Conservation (phyloP, 2,888 invertebrate species). For the Spilosoma lubricipeda region DNA sequence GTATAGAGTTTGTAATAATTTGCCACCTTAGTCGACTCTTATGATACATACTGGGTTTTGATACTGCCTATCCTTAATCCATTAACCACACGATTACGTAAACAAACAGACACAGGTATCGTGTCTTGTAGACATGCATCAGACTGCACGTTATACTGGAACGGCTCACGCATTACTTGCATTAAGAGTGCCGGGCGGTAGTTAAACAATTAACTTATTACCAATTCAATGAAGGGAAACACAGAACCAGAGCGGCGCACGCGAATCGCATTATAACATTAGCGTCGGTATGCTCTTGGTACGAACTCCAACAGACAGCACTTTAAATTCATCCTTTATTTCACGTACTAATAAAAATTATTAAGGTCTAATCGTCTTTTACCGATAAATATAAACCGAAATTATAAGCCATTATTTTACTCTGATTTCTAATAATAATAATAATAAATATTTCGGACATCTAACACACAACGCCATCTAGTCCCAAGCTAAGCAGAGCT, state of each 20-base stretch:
- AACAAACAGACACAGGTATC: background rate
- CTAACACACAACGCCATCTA: no score
- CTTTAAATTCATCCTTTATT: background rate
- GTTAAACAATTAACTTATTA: conserved; percentile 74
- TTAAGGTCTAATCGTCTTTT: background rate
- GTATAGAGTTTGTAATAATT: no score
- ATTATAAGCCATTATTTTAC: no score
- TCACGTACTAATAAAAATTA: background rate
- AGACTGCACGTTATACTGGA: conserved; percentile 18
- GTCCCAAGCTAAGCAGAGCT: no score
- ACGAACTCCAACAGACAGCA: background rate
- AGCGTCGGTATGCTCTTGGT: conserved; percentile 20
- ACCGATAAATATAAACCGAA: no score
- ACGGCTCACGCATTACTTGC: conserved; percentile 7
- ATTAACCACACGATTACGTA: background rate
- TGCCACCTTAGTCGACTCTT: no score
- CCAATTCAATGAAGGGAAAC: conserved; percentile 81
- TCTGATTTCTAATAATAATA: no score
- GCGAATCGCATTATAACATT: conserved; percentile 57
- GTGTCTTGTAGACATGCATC: conserved; percentile 12
- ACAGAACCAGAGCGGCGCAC: conserved; percentile 58
- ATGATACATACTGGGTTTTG: no score
- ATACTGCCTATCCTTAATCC: no score
- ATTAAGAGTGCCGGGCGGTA: conserved; percentile 56
- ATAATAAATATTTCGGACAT: no score